These are phyloP conservation scores for Dicycla oo DNA, from an alignment of 2,888 invertebrate species.

Conservation along the genomic window DNA sequence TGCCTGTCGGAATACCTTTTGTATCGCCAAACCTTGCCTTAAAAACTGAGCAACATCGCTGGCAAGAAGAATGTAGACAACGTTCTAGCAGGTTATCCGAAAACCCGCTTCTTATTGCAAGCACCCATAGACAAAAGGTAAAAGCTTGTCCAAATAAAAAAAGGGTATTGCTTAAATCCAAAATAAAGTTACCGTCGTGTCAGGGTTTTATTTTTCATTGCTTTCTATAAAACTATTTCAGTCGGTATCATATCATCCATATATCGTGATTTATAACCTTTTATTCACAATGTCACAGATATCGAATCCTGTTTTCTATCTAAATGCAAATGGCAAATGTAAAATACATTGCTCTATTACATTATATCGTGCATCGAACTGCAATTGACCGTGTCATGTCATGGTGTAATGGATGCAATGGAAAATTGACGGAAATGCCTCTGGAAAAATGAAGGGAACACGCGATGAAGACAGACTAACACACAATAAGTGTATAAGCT, in stretches of 20 bases:
- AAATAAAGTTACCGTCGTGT: neutral
- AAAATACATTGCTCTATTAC: slow-evolving; percentile 60
- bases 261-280: slow-evolving; percentile 47
- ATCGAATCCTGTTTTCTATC: slow-evolving; percentile 69
- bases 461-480: slow-evolving; percentile 43
- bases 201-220: slow-evolving; percentile 16
- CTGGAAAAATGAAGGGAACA: slow-evolving; percentile 45
- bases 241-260: slow-evolving; percentile 27
- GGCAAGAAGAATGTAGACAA: neutral
- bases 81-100: neutral
- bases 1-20: slow-evolving; percentile 16
- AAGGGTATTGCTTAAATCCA: too few species aligned
- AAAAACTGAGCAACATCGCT: neutral
- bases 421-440: slow-evolving; percentile 57
- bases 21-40: neutral
- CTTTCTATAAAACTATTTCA: slow-evolving; percentile 10
- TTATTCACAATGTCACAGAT: slow-evolving; percentile 51
- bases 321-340: slow-evolving; percentile 73
- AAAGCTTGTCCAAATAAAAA: too few species aligned
- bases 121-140: too few species aligned
- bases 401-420: slow-evolving; percentile 59
- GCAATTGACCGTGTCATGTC: slow-evolving; percentile 62
- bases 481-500: neutral
- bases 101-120: too few species aligned
- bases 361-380: slow-evolving; percentile 57